Percentiles rank a stretch among this genome's conserved stretches.
These are phyloP conservation scores for Sympetrum striolatum DNA, from an alignment of 2,888 invertebrate genomes.

Conservation along the genomic window DNA sequence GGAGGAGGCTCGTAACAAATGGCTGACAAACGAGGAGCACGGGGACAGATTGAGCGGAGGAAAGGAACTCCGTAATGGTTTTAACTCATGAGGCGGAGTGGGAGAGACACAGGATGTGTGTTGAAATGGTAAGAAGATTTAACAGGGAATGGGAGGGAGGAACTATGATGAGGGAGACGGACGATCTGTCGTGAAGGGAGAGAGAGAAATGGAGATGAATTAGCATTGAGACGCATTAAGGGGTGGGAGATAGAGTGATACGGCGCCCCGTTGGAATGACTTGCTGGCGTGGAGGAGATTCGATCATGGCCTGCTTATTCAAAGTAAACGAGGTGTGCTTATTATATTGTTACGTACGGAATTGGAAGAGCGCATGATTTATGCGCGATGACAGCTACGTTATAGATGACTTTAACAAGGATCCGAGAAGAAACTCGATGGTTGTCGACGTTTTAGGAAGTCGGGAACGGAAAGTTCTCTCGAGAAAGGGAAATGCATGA, in stretches of 20 bases:
- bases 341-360: neutral
- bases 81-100: neutral
- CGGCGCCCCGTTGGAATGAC: neutral
- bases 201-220: slow-evolving; percentile 29
- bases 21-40: slow-evolving; percentile 16
- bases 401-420: neutral
- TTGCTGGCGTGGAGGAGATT: neutral
- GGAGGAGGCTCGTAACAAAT: slow-evolving; percentile 25
- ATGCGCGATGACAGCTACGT: neutral
- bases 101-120: neutral
- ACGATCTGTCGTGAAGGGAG: neutral
- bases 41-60: slow-evolving; percentile 15
- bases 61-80: slow-evolving; percentile 40
- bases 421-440: neutral
- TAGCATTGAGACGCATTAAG: slow-evolving; percentile 1
- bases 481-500: no score
- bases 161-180: neutral
- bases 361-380: neutral
- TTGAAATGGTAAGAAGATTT: neutral
- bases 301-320: neutral
- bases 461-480: no score
- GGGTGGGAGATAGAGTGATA: slow-evolving; percentile 4
- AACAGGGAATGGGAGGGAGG: neutral
- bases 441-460: no score
- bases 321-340: neutral